These are phyloP conservation scores for Drosophila obscura DNA, from an alignment of 1,140 invertebrate species.

Conservation along the genomic window DNA sequence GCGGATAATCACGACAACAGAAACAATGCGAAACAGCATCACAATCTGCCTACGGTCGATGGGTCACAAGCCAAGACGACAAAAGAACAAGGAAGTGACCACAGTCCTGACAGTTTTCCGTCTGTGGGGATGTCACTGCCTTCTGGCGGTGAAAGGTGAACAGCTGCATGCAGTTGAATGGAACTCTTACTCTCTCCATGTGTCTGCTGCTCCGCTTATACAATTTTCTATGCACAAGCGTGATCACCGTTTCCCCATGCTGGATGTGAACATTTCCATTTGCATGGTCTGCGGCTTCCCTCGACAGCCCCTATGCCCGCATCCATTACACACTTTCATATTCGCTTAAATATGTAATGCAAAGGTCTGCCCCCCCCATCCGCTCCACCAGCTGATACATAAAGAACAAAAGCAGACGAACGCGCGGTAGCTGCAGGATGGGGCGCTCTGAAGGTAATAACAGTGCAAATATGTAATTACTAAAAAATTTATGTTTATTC, in stretches of 20 bases:
- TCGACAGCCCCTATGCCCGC: constrained; percentile 4
- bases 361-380: not conserved
- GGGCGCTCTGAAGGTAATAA: constrained; percentile 32
- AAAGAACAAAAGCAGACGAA: constrained; percentile 22
- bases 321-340: constrained; percentile 51
- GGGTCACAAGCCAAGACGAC: constrained; percentile 39
- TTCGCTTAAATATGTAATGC: constrained; percentile 55
- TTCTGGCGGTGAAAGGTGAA: too few species aligned
- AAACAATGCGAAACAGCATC: not conserved
- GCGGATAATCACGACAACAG: constrained; percentile 4
- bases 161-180: too few species aligned
- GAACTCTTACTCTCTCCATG: too few species aligned
- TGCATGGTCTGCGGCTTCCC: not conserved
- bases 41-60: constrained; percentile 37
- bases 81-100: constrained; percentile 15
- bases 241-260: too few species aligned
- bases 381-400: constrained; percentile 27
- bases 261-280: not conserved
- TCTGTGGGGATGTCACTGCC: too few species aligned
- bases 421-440: not conserved
- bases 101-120: constrained; percentile 1
- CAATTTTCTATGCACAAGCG: too few species aligned
- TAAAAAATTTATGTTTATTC: constrained; percentile 22
- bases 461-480: constrained; percentile 53
- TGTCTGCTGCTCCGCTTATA: too few species aligned